These are phyloP conservation scores for Liparis tanakae DNA, from an alignment of 2,797 vertebrate genomes.

Conservation along the genomic window DNA sequence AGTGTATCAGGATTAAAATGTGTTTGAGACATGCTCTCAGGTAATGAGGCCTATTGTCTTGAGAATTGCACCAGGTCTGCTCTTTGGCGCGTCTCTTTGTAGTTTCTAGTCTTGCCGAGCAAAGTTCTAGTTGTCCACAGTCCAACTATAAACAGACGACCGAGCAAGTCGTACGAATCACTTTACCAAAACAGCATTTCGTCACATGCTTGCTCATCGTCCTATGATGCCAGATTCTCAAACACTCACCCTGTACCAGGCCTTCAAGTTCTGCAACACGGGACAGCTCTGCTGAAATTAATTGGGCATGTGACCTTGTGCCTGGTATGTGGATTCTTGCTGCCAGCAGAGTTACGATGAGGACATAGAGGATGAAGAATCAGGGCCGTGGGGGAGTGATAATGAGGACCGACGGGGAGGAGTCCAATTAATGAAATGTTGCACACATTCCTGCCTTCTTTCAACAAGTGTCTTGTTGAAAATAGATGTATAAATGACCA, in stretches of 20 bases:
- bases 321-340: constrained; percentile 42
- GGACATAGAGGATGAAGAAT: constrained; percentile 43
- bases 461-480: constrained; percentile 14
- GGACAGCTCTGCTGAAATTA: constrained; percentile 36
- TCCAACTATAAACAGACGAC: constrained; percentile 6
- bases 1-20: constrained; percentile 65
- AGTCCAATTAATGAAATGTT: constrained; percentile 39
- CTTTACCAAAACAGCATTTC: constrained; percentile 34
- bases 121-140: neutral
- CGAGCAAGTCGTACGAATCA: neutral
- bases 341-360: constrained; percentile 26
- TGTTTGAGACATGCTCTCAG: constrained; percentile 61
- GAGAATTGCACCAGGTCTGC: constrained; percentile 16
- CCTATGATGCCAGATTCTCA: constrained; percentile 26
- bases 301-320: constrained; percentile 57
- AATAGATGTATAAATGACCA: constrained; percentile 8
- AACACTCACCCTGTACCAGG: constrained; percentile 28
- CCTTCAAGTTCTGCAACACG: constrained; percentile 29
- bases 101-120: neutral
- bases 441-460: constrained; percentile 27
- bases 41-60: constrained; percentile 59
- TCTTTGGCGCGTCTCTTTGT: constrained; percentile 1
- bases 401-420: constrained; percentile 31
- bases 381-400: constrained; percentile 27
- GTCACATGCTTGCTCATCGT: constrained; percentile 32